Evolutionary conservation across 30 jellyfish, hydroid and myxozoan genomes (phyloP).

Genomic region (Calvadosia cruxmelitensis): DNA sequence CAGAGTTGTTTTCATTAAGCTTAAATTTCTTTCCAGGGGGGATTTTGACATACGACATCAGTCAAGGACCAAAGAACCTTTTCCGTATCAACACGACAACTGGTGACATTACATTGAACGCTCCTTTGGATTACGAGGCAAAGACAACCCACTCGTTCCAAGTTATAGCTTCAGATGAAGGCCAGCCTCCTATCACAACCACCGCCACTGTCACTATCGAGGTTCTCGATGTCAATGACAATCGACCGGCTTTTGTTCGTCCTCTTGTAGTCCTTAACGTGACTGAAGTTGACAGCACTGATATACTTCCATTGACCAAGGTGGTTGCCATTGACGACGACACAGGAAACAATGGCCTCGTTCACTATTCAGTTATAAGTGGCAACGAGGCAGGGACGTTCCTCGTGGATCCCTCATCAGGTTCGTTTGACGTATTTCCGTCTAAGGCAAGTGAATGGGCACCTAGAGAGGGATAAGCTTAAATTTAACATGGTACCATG

Average conservation of each 20-base stretch:
- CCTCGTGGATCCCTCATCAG: slow-evolving; percentile 51
- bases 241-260: slow-evolving; percentile 40
- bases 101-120: slow-evolving; percentile 43
- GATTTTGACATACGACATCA: slow-evolving; percentile 14
- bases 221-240: slow-evolving; percentile 73
- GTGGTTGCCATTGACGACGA: slow-evolving; percentile 69
- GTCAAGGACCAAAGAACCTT: slow-evolving; percentile 5
- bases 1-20: neutral
- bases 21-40: slow-evolving; percentile 13
- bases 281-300: slow-evolving; percentile 25
- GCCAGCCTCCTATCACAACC: slow-evolving; percentile 42
- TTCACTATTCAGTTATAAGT: slow-evolving; percentile 36
- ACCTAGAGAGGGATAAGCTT: no score
- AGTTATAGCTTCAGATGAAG: slow-evolving; percentile 66
- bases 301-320: slow-evolving; percentile 7
- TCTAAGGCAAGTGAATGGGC: no score
- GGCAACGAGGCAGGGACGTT: slow-evolving; percentile 63
- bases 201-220: slow-evolving; percentile 38
- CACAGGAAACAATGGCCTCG: slow-evolving; percentile 38
- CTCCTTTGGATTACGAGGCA: slow-evolving; percentile 51
- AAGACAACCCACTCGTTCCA: slow-evolving; percentile 28
- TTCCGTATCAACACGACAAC: slow-evolving; percentile 28
- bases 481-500: no score
- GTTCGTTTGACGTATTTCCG: no score
- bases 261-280: slow-evolving; percentile 22